phyloP scores from a whole-genome alignment of 2,113 vertebrate species.

The Campylorhamphus procurvoides region DNA sequence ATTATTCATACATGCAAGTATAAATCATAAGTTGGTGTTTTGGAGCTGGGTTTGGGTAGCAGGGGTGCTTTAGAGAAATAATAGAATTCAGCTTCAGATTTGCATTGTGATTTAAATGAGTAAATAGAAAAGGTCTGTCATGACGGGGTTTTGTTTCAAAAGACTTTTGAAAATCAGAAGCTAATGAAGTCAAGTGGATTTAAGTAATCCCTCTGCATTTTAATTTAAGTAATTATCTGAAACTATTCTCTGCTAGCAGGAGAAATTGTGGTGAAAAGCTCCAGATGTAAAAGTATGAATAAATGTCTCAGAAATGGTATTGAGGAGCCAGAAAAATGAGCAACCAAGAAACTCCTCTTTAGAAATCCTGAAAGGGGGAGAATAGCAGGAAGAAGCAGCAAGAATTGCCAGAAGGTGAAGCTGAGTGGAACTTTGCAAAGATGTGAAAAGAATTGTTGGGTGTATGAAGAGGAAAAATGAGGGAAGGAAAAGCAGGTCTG shows the following conservation, averaged over 20 bases:
- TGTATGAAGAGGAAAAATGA: not conserved
- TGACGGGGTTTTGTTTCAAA: constrained; percentile 4
- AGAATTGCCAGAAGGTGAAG: not conserved
- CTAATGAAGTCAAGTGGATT: constrained; percentile 58
- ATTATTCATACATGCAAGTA: not conserved
- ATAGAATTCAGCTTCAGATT: not conserved
- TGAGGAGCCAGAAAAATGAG: not conserved
- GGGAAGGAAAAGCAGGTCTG: not conserved
- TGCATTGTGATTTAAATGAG: not conserved
- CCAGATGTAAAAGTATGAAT: not conserved
- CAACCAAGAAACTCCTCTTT: not conserved
- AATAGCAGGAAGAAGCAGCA: not conserved
- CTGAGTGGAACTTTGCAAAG: not conserved
- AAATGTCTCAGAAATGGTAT: not conserved
- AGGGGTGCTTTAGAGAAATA: not conserved
- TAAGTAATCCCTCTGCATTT: constrained; percentile 51
- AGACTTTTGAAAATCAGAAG: constrained; percentile 24
- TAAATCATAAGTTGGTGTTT: not conserved
- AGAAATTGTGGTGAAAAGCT: not conserved
- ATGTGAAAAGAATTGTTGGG: not conserved
- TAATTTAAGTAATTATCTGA: constrained; percentile 52
- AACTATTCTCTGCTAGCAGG: not conserved
- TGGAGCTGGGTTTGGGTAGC: not conserved
- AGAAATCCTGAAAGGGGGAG: not conserved
- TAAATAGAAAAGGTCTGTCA: constrained; percentile 4